phyloP scores from a whole-genome alignment of 1,140 invertebrate species.

The Bombus superbus region DNA sequence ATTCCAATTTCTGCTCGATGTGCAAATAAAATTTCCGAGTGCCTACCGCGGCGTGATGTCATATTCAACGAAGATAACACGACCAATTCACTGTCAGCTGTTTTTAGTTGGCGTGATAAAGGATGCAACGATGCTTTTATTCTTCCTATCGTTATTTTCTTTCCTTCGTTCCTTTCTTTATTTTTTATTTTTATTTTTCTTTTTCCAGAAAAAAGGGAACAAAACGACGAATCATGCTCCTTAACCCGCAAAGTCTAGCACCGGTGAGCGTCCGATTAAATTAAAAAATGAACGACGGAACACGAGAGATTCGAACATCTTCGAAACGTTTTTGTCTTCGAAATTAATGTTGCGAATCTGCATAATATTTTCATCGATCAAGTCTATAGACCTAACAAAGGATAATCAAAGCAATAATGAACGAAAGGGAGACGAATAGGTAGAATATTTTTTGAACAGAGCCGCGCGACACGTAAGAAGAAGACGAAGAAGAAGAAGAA shows the following conservation, averaged over 20 bases:
- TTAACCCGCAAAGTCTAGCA: background rate
- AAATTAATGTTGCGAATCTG: background rate
- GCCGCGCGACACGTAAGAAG: background rate
- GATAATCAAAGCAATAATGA: background rate
- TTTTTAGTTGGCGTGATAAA: background rate
- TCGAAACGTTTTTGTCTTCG: background rate
- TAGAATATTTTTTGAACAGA: background rate
- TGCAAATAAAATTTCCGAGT: constrained; percentile 24
- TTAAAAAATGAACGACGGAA: background rate
- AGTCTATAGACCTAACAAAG: background rate
- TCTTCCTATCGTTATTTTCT: too few species aligned
- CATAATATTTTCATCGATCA: constrained; percentile 6
- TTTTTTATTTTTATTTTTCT: too few species aligned
- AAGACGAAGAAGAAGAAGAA: background rate
- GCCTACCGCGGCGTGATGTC: background rate
- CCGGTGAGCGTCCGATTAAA: background rate
- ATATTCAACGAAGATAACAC: constrained; percentile 12
- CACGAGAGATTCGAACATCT: background rate
- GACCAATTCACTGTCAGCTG: background rate
- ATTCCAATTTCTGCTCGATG: constrained; percentile 7
- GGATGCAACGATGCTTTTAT: background rate
- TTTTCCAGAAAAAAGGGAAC: background rate
- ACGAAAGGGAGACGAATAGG: background rate
- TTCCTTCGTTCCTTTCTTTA: too few species aligned
- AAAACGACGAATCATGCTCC: background rate